phyloP scores from a whole-genome alignment of 2,113 vertebrate genomes.

The Rhea americana region DNA sequence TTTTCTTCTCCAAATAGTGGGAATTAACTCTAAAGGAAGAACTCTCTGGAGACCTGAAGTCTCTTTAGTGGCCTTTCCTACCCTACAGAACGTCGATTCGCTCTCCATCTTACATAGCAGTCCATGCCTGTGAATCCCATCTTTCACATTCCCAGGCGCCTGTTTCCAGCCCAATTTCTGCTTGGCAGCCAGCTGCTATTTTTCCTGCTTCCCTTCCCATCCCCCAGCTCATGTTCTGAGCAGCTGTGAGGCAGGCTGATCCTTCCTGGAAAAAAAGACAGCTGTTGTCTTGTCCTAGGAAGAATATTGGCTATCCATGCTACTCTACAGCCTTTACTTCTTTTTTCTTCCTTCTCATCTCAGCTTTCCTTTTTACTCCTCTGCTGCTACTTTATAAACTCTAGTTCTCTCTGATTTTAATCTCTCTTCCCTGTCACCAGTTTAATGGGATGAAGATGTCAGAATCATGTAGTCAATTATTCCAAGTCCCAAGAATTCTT shows the following conservation, averaged over 20 bases:
- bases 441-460: neutral
- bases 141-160: neutral
- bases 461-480: neutral
- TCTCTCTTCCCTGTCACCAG: neutral
- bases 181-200: slow-evolving; percentile 4
- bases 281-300: neutral
- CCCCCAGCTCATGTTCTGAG: slow-evolving; percentile 6
- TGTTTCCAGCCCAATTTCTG: slow-evolving; percentile 16
- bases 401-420: neutral
- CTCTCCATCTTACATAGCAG: neutral
- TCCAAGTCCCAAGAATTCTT: neutral
- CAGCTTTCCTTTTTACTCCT: neutral
- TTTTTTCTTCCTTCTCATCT: neutral
- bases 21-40: neutral
- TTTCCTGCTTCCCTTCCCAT: slow-evolving; percentile 33
- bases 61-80: neutral
- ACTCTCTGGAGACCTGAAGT: neutral
- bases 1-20: neutral
- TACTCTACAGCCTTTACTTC: neutral
- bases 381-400: neutral
- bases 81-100: neutral
- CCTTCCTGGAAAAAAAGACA: neutral
- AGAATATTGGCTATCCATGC: neutral
- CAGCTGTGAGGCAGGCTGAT: slow-evolving; percentile 5
- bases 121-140: neutral